A percentile compares a stretch with the other conserved stretches of the same genome.
These are phyloP conservation scores for Peromyscus nudipes DNA, from an alignment of 2,797 vertebrate species.

Conservation along the genomic window DNA sequence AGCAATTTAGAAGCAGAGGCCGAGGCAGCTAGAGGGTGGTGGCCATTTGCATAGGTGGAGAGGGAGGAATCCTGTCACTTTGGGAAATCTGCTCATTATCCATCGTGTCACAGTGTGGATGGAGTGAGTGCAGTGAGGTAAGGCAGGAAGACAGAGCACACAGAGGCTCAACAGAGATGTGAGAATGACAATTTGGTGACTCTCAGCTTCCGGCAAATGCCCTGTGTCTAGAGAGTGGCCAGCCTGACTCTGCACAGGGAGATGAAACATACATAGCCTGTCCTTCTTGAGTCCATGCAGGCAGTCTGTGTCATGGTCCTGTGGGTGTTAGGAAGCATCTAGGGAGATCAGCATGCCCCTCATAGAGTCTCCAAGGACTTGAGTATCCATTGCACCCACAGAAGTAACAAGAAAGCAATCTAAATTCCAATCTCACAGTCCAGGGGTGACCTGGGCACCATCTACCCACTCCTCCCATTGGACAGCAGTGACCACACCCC, in stretches of 20 bases:
- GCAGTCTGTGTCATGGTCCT: not conserved
- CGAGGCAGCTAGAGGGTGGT: not conserved
- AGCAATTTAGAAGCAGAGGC: not conserved
- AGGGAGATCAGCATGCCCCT: not conserved
- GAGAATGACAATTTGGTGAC: not conserved
- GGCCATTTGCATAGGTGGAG: not conserved
- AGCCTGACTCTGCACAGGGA: no score
- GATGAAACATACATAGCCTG: accelerated
- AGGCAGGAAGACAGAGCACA: not conserved
- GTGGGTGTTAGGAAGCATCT: not conserved
- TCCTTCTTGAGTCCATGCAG: not conserved
- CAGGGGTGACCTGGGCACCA: not conserved
- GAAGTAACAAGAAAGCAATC: not conserved
- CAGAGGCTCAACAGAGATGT: not conserved
- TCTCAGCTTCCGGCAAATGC: not conserved
- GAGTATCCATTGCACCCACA: not conserved
- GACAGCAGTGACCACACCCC: no score
- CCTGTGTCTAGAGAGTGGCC: not conserved
- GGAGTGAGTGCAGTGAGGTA: not conserved
- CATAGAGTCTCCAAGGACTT: not conserved
- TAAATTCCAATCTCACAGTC: not conserved
- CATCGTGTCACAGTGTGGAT: not conserved
- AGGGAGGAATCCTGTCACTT: not conserved
- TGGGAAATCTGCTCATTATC: not conserved
- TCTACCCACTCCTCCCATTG: not conserved